Evolutionary conservation across 1,140 invertebrate genomes (phyloP).

Genomic region (Lineus longissimus): DNA sequence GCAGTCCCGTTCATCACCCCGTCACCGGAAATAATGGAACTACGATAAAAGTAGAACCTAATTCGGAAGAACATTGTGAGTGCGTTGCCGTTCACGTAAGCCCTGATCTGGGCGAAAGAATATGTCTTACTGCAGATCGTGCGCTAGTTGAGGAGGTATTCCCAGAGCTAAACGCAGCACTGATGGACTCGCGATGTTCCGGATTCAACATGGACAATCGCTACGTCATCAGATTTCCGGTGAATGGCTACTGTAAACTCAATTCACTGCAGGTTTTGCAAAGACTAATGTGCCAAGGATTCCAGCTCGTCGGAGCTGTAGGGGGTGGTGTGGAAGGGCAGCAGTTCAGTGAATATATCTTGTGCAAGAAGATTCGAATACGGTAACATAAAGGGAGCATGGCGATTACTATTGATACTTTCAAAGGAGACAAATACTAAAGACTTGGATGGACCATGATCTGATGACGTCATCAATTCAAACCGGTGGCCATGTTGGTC

Average conservation of each 20-base stretch:
- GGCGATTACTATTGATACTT: background rate
- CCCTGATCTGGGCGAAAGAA: constrained; percentile 81
- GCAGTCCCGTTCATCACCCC: background rate
- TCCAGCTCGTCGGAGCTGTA: constrained; percentile 76
- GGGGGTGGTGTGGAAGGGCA: constrained; percentile 86
- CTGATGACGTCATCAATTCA: no score
- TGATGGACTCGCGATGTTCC: constrained; percentile 75
- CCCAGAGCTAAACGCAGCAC: constrained; percentile 79
- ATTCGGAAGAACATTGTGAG: constrained; percentile 53
- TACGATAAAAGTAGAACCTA: background rate
- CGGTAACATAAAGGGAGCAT: constrained; percentile 66
- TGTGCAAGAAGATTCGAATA: constrained; percentile 48
- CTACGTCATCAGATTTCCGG: constrained; percentile 82
- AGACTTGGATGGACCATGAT: no score
- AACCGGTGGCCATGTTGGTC: no score
- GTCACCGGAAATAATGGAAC: background rate
- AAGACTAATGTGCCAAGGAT: constrained; percentile 78
- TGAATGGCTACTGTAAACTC: constrained; percentile 88
- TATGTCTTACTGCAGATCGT: constrained; percentile 78
- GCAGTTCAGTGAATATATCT: constrained; percentile 88
- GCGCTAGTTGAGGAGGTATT: constrained; percentile 76
- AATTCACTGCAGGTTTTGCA: constrained; percentile 87
- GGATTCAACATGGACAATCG: constrained; percentile 80
- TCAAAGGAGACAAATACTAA: background rate
- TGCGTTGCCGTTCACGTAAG: constrained; percentile 83